These are phyloP conservation scores for Teleiodes luculella DNA, from an alignment of 2,888 invertebrate genomes.

Conservation along the genomic window DNA sequence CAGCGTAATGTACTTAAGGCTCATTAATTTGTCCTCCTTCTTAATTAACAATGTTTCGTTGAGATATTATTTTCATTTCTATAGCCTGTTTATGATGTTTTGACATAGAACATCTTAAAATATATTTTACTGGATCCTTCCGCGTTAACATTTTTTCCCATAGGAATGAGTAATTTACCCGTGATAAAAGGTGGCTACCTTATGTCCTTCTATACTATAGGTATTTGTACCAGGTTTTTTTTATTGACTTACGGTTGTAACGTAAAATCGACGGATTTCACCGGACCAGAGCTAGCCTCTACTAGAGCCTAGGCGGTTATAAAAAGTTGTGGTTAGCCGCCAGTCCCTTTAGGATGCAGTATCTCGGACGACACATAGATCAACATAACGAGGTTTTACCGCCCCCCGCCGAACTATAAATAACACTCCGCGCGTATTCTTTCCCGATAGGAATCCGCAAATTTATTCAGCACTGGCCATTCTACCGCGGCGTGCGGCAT, in stretches of 20 bases:
- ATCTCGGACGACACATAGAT: constrained; percentile 65
- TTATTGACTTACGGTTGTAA: background rate
- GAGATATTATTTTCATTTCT: background rate
- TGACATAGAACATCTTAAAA: too few species aligned
- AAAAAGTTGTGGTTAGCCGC: background rate
- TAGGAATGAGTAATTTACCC: background rate
- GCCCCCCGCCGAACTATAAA: constrained; percentile 41
- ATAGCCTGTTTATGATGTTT: background rate
- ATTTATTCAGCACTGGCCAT: constrained; percentile 57
- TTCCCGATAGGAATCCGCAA: constrained; percentile 57
- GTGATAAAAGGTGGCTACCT: too few species aligned
- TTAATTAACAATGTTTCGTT: constrained; percentile 41
- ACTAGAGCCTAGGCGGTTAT: too few species aligned
- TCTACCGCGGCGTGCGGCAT: constrained; percentile 42
- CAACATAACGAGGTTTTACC: constrained; percentile 72
- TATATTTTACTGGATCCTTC: too few species aligned
- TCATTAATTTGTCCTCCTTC: constrained; percentile 51
- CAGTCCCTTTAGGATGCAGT: background rate
- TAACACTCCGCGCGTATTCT: constrained; percentile 3
- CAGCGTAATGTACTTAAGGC: constrained; percentile 47
- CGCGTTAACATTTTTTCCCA: too few species aligned
- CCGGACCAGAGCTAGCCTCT: too few species aligned
- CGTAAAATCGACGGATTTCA: too few species aligned
- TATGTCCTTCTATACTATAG: too few species aligned
- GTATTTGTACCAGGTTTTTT: background rate